Evolutionary conservation across 2,888 invertebrate species (phyloP), one percentile per base, ranked within the genome.

Genomic region (Hirtodrosophila alboralis): DNA sequence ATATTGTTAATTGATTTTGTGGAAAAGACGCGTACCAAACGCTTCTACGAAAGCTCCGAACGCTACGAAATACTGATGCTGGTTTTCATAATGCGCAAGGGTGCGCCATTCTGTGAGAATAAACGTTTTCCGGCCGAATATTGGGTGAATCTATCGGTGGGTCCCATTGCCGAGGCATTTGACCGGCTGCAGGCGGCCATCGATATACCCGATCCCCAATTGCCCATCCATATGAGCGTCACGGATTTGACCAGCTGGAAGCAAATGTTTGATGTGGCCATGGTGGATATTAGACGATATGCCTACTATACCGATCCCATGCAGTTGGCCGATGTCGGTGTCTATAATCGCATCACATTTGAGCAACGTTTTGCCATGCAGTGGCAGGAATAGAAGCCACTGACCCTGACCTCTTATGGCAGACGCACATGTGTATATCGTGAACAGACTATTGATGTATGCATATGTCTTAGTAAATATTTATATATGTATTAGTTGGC

Each of bases 111-210:
- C 43, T 88, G 88, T 41, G 89, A 88, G 67, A 88, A 88, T 31
- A 88, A 87, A 44, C 85, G 88, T n/a, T 88, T 88, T 57, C 88
- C 88, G n/a, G 85, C 80, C 4, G 88, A 88, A 33, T 89, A 88
- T 44, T 88, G 89, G 89, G 89, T 87, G 1, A 88, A 88, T 63
- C 54, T 88, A 1, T 89, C 89, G 0, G 86, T 89, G 8, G 88
- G 88, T 0, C 80, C 88, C 2, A 79, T 83, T 36, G 87, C 83
- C 4, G 87, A 88, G 47, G 88, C 87, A 0, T 86, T 87, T 18
- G 86, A 87, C 62, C 84, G 87, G 0, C 48, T 87, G 30, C 84
- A 86, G 51, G 77, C 88, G 0, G 81, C 87, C 23, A 78, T 88
- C 37, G 87, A 87, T 48, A 88, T 87, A 66, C 87, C 87, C 9